A percentile compares a stretch with the other conserved stretches of the same genome.
Conservation (phyloP, 2,113 vertebrate genomes). For the Halichoeres trimaculatus region DNA sequence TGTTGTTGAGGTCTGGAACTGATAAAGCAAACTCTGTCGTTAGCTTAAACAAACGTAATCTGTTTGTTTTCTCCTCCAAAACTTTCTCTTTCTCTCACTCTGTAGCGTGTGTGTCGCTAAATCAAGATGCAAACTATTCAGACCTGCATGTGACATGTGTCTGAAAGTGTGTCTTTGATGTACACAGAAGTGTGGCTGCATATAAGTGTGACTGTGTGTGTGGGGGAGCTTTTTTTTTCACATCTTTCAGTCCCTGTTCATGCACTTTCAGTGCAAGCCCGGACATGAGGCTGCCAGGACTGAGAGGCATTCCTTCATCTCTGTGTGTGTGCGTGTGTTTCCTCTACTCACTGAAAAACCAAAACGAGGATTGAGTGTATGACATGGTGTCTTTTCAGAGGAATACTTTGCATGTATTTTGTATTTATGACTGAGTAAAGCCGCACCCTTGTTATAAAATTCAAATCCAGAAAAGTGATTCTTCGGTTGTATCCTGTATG, state of each 20-base stretch:
- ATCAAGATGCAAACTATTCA: constrained; percentile 53
- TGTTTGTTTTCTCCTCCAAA: constrained; percentile 31
- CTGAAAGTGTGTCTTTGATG: constrained; percentile 54
- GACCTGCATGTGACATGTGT: constrained; percentile 37
- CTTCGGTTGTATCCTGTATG: background rate
- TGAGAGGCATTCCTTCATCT: constrained; percentile 67
- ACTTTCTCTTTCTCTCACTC: too few relatives aligned
- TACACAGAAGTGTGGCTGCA: constrained; percentile 36
- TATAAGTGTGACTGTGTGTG: background rate
- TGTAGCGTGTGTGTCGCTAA: background rate
- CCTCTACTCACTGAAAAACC: constrained; percentile 5
- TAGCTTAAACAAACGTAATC: background rate
- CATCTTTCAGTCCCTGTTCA: constrained; percentile 31
- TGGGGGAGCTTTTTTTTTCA: constrained; percentile 15
- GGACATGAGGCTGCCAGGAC: constrained; percentile 62
- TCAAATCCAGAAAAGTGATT: background rate
- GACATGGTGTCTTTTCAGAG: too few relatives aligned
- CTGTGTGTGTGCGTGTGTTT: constrained; percentile 4
- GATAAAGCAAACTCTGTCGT: background rate
- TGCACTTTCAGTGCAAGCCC: constrained; percentile 62
- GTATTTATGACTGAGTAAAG: constrained; percentile 10
- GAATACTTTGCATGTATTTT: constrained; percentile 32
- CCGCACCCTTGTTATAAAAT: background rate
- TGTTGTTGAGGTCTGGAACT: background rate
- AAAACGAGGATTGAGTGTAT: background rate